These are phyloP conservation scores for Piaya cayana DNA, from an alignment of 2,113 vertebrate species.

Conservation along the genomic window DNA sequence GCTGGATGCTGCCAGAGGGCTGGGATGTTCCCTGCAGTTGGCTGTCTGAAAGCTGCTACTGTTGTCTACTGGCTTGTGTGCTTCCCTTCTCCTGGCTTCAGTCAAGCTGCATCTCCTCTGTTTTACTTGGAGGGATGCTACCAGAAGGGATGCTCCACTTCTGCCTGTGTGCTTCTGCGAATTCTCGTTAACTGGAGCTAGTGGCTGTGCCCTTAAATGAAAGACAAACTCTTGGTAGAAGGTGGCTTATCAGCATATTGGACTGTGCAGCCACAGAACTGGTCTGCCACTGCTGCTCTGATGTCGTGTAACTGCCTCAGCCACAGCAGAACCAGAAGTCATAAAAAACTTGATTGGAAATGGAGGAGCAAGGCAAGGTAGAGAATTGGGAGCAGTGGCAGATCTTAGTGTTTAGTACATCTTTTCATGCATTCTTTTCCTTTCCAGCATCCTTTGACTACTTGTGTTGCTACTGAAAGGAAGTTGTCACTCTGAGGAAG, in stretches of 20 bases:
- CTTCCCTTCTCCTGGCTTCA: neutral
- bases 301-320: neutral
- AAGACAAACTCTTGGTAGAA: neutral
- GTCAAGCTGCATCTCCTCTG: neutral
- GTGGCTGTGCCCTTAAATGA: neutral
- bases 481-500: neutral
- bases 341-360: neutral
- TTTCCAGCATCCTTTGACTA: neutral
- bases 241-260: neutral
- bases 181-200: neutral
- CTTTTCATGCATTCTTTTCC: neutral
- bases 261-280: neutral
- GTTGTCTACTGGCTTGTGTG: neutral
- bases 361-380: neutral
- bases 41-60: neutral
- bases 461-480: neutral
- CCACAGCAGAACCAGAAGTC: neutral
- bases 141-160: neutral
- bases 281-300: rapidly evolving
- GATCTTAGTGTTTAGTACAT: neutral
- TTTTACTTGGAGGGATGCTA: neutral
- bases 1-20: neutral
- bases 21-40: neutral
- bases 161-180: neutral
- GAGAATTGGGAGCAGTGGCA: neutral